Percentiles rank a stretch among this genome's conserved stretches.
These are phyloP conservation scores for Drosophila ohnishii DNA, from an alignment of 1,140 invertebrate genomes.

Conservation along the genomic window DNA sequence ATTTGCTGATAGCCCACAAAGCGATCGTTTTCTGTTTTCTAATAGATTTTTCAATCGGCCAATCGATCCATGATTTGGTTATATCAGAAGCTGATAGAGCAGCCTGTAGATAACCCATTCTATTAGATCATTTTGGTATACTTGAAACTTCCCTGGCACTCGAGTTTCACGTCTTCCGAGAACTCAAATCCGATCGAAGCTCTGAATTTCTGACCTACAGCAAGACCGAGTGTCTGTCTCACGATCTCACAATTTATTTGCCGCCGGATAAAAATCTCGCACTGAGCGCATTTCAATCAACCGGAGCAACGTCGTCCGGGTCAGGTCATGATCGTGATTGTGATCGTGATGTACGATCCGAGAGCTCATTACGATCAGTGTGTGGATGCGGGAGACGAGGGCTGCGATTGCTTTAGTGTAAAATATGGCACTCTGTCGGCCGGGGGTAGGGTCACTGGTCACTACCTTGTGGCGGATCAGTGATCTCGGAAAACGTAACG, in stretches of 20 bases:
- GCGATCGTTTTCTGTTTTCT: background rate
- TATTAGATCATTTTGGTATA: background rate
- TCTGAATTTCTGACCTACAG: conserved; percentile 27
- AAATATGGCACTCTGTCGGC: conserved; percentile 24
- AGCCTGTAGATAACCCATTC: background rate
- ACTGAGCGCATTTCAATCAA: conserved; percentile 47
- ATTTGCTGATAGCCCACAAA: background rate
- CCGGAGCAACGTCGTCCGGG: conserved; percentile 22
- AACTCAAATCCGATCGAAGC: conserved; percentile 11
- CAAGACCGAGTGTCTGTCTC: conserved; percentile 13
- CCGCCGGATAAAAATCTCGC: conserved; percentile 25
- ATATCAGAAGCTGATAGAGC: conserved; percentile 12
- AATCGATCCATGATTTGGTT: conserved; percentile 4
- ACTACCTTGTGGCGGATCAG: conserved; percentile 1
- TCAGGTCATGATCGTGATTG: conserved; percentile 51
- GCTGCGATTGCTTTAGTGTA: conserved; percentile 27
- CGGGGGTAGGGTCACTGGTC: conserved; percentile 17
- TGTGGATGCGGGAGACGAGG: background rate
- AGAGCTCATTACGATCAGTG: conserved; percentile 1
- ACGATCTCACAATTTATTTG: conserved; percentile 27
- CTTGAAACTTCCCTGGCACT: background rate
- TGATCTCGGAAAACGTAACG: conserved; percentile 23
- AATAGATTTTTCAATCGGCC: background rate
- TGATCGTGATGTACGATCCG: conserved; percentile 19
- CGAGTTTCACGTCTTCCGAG: background rate